Evolutionary conservation across 2,113 vertebrate species (phyloP).

Genomic region (Corapipo altera): DNA sequence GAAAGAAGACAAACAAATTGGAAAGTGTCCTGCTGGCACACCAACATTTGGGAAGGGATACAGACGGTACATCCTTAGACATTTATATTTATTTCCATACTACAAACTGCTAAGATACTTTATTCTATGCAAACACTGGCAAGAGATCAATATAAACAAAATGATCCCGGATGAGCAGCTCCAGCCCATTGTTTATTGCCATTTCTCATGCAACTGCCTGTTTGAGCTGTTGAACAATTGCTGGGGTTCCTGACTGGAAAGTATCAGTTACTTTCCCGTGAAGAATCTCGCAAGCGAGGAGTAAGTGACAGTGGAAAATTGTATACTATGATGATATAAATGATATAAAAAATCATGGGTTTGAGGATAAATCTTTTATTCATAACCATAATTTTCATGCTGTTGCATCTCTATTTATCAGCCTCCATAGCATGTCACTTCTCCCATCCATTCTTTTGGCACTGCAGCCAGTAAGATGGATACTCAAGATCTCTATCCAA

Average conservation of each 20-base stretch:
- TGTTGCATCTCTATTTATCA: constrained; percentile 56
- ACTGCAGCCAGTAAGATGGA: background rate
- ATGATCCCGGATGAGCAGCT: constrained; percentile 21
- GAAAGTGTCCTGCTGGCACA: constrained; percentile 52
- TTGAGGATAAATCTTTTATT: constrained; percentile 57
- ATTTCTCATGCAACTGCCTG: constrained; percentile 45
- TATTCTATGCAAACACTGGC: constrained; percentile 41
- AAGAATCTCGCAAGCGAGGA: background rate
- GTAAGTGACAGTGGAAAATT: constrained; percentile 38
- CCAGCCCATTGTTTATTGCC: constrained; percentile 38
- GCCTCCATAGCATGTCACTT: constrained; percentile 36
- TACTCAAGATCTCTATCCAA: background rate
- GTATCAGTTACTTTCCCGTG: constrained; percentile 19
- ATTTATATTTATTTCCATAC: constrained; percentile 52
- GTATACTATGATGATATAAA: constrained; percentile 21
- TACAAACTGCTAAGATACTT: constrained; percentile 53
- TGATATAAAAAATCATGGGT: background rate
- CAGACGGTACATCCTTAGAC: constrained; percentile 12
- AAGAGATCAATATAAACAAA: constrained; percentile 45
- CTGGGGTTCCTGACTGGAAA: constrained; percentile 47
- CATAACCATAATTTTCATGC: constrained; percentile 44
- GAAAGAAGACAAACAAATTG: constrained; percentile 46
- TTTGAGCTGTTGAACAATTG: constrained; percentile 47
- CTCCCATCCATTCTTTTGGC: constrained; percentile 36
- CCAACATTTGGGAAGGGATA: constrained; percentile 27